Base-by-base conservation (phyloP, 2,113 vertebrate species). In the Patagioenas fasciata region DNA sequence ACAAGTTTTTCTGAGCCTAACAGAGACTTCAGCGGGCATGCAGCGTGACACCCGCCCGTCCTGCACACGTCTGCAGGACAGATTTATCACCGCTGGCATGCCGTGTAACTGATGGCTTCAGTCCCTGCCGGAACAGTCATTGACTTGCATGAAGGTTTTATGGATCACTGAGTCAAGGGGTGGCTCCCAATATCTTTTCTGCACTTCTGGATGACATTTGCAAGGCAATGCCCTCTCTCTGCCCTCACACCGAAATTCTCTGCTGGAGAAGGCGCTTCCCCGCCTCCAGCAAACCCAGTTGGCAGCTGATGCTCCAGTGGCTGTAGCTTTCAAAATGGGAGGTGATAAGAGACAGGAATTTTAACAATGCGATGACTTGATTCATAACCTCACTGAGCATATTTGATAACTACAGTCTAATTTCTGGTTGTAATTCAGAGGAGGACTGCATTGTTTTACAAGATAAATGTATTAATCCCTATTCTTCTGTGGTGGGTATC, bases 391-490 rank as follows among this genome's bases (percentile, higher is more conserved):
- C 91, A 57, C 93, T 95, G 97, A 97, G 93, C 95, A 91, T 96
- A 96, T 94, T 95, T 90, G 96, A 97, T 97, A 97, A 97, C 94
- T 96, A 91, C 50, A 95, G 96, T 92, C 91, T 96, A 95, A 97
- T 97, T 97, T 98, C 89, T 95, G 89, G 88, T 96, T 97, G 97
- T 96, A 97, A 96, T 97, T 97, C 97, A 96, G 93, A 94, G 74
- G 75, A 91, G 82, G 66, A 73, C 92, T 94, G 96, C 94, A 96
- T 98, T 98, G 97, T 97, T 97, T 97, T 97, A 97, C 65, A 95
- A 97, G 97, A 97, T 97, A 97, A 98, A 97, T 92, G 95, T 95
- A 96, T 97, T 97, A 97, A 97, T 97, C 96, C 85, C 72, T 90
- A 80, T 96, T 97, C 96, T 96, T 97, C 90, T 96, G 93, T 94